A percentile compares a stretch with the other conserved stretches of the same genome.
These are phyloP conservation scores for Drosophila phalerata DNA, from an alignment of 2,888 invertebrate genomes.

Conservation along the genomic window DNA sequence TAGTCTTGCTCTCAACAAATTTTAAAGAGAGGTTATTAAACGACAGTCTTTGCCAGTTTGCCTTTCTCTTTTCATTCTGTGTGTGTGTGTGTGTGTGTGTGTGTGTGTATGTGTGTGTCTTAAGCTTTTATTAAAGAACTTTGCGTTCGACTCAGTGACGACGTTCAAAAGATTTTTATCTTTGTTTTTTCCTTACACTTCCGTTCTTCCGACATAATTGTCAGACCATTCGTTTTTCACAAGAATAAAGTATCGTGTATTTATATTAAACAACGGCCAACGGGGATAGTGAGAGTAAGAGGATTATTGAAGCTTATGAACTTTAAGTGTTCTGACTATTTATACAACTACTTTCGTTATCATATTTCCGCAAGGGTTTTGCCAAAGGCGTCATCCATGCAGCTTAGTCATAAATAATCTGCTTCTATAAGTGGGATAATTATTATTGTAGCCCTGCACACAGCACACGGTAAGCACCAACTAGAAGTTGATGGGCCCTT, in stretches of 20 bases:
- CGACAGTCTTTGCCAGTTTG: slow-evolving; percentile 16
- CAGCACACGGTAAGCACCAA: slow-evolving; percentile 4
- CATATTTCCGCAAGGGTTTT: slow-evolving; percentile 6
- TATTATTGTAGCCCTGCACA: slow-evolving; percentile 9
- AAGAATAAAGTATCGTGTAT: neutral
- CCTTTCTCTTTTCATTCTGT: neutral
- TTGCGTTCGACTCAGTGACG: slow-evolving; percentile 1
- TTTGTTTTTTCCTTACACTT: slow-evolving; percentile 23
- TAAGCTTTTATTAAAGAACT: slow-evolving; percentile 17
- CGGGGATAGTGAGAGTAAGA: neutral
- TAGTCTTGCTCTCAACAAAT: slow-evolving; percentile 1
- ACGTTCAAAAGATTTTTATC: slow-evolving; percentile 9
- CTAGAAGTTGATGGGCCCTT: neutral
- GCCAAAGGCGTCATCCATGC: slow-evolving; percentile 1
- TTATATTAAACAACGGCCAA: slow-evolving; percentile 14
- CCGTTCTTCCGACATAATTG: slow-evolving; percentile 10
- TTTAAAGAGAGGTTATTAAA: slow-evolving; percentile 16
- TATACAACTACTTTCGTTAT: slow-evolving; percentile 6
- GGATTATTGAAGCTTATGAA: slow-evolving; percentile 8
- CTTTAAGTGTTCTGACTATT: slow-evolving; percentile 14
- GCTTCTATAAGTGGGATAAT: slow-evolving; percentile 6
- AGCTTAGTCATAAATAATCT: slow-evolving; percentile 13
- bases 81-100: slow-evolving; percentile 3
- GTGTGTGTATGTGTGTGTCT: slow-evolving; percentile 2
- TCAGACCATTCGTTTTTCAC: neutral